Percentiles rank a stretch among this genome's conserved stretches.
Conservation (phyloP, 2,888 invertebrate species). For the Volucella inanis region DNA sequence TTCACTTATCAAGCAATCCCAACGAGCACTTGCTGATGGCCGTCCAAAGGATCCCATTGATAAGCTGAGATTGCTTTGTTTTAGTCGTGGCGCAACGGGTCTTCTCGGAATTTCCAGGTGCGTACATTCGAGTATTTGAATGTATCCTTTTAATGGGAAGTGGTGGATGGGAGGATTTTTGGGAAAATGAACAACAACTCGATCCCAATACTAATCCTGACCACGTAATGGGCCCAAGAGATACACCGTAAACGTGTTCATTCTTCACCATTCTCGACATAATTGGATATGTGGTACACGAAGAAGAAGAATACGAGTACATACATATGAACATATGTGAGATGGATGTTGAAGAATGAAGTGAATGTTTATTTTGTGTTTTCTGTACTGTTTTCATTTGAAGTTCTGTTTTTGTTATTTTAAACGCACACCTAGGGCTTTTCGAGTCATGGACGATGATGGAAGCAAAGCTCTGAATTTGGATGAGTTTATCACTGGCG, state of each 20-base stretch:
- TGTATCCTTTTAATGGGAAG: slow-evolving; percentile 40
- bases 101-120: slow-evolving; percentile 94
- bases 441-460: slow-evolving; percentile 96
- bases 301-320: background rate
- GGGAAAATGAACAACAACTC: slow-evolving; percentile 39
- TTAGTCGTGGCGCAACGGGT: slow-evolving; percentile 93
- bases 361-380: slow-evolving; percentile 1
- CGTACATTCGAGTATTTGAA: slow-evolving; percentile 70
- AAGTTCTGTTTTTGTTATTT: slow-evolving; percentile 52
- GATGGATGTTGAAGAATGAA: slow-evolving; percentile 26
- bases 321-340: background rate
- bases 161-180: slow-evolving; percentile 1
- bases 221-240: slow-evolving; percentile 10
- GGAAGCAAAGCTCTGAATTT: slow-evolving; percentile 91
- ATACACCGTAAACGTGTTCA: slow-evolving; percentile 16
- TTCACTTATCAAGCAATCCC: slow-evolving; percentile 90
- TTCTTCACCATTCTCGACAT: slow-evolving; percentile 53
- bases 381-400: slow-evolving; percentile 50
- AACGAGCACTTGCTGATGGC: slow-evolving; percentile 86
- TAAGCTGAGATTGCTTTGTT: slow-evolving; percentile 91
- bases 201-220: background rate
- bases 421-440: slow-evolving; percentile 85
- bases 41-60: slow-evolving; percentile 89
- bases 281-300: slow-evolving; percentile 51
- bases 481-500: slow-evolving; percentile 92